These are phyloP conservation scores for Temnothorax longispinosus DNA, from an alignment of 1,140 invertebrate genomes.

Conservation along the genomic window DNA sequence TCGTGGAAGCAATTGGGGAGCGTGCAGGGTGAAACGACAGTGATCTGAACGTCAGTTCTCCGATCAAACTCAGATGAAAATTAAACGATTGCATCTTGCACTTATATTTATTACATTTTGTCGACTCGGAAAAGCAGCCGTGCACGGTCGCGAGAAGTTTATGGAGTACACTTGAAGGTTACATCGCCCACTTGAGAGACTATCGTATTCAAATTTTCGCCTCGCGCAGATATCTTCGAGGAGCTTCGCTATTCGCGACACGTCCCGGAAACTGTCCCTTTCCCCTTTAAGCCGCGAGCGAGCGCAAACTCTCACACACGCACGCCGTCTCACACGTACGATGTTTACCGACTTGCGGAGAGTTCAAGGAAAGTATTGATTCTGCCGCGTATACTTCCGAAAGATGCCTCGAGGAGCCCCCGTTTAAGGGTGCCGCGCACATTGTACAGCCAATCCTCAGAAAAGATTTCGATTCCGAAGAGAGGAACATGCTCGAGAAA, in stretches of 20 bases:
- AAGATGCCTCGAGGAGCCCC: conserved; percentile 2
- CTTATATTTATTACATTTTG: background rate
- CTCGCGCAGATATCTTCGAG: background rate
- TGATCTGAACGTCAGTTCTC: background rate
- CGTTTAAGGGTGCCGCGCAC: conserved; percentile 25
- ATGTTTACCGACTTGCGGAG: conserved; percentile 20
- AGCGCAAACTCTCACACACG: background rate
- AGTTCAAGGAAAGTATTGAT: conserved; percentile 51
- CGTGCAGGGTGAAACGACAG: background rate
- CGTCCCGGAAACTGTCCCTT: conserved; percentile 36
- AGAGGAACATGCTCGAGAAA: conserved; percentile 6
- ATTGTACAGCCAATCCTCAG: conserved; percentile 7
- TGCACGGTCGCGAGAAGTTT: background rate
- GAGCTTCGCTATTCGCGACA: conserved; percentile 12
- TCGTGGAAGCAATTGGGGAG: background rate
- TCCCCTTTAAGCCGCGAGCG: conserved; percentile 16
- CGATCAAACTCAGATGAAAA: background rate
- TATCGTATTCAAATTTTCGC: background rate
- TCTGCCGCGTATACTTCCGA: conserved; percentile 29
- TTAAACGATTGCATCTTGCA: background rate
- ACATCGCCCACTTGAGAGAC: background rate
- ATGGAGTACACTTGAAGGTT: background rate
- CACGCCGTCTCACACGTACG: background rate
- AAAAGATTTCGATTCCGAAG: conserved; percentile 18
- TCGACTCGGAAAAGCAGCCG: background rate